Evolutionary conservation across 2,113 vertebrate species (phyloP), one percentile per base, ranked within the genome.

Genomic region (Onychostruthus taczanowskii): DNA sequence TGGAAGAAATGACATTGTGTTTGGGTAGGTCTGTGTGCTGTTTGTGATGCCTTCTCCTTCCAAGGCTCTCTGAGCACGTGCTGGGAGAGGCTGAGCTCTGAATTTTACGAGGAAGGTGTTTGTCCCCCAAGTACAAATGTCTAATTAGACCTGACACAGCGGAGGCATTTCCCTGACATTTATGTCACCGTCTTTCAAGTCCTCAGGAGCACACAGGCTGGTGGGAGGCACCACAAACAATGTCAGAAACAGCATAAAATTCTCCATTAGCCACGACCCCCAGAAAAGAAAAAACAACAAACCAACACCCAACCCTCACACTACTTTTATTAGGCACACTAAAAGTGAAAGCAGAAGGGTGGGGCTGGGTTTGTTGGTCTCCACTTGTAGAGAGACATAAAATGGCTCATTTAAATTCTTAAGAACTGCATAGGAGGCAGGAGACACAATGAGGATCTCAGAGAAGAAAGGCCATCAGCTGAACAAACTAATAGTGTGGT

Each of bases 371-470:
- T 97, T 97, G 96, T 95, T 84, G 97, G 97, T 98, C 98, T 98
- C 96, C 59, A 95, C 98, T 98, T 97, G 97, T 97, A 98, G 97
- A 97, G 97, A 97, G 98, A 97, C 97, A 98, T 98, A 98, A 98
- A 99, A 99, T 80, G 98, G 97, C 97, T 99, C 98, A 99, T 99
- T 99, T 98, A 98, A 98, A 97, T 98, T 93, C 97, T 98, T 97
- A 98, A 98, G 97, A 98, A 98, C 98, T 98, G 98, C 97, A 96
- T 79, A 95, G 96, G 96, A 98, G 97, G 97, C 97, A 97, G 96
- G 96, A 98, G 97, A 98, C 98, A 98, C 96, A 98, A 98, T 98
- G 97, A 97, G 93, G 94, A 97, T 98, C 97, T 97, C 82, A 12
- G 95, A 96, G 97, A 98, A 98, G 98, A 98, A 97, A 98, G 98